Base-by-base conservation (phyloP, 2,888 invertebrate genomes). In the Ectobius pallidus region DNA sequence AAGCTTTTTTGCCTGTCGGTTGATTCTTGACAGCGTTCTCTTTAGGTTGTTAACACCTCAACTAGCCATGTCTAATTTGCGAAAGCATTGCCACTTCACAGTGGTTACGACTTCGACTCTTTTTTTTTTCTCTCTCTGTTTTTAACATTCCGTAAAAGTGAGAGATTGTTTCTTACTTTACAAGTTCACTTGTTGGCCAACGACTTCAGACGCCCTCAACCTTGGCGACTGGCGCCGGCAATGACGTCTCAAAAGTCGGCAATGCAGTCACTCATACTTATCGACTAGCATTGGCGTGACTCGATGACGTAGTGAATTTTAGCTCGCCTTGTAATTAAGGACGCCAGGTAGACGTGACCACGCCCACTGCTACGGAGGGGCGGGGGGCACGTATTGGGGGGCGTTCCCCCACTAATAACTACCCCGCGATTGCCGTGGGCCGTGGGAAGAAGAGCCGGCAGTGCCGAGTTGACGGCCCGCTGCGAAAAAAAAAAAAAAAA, bases 241-340 rank as follows among this genome's bases (percentile, higher is more conserved):
- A 16, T 25, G 20, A 52, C 52, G 52, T 52, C 52, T 58, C 30
- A 27, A 58, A 2, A n/a, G n/a, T 14, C 58, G 58, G 18, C 2
- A 58, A 14, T 30, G n/a, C 58, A 58, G 58, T 27, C n/a, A 4
- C 14, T 18, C 30, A 16, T 3, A 22, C n/a, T 1, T 58, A 58
- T 30, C 58, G 58, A 58, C 58, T 2, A 11, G 16, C 11, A n/a
- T 62, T 70, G 70, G 61, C 70, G 70, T 70, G 70, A 70, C 70
- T 62, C 32, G 58, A 62, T 70, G 61, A 61, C 70, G 71, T 52
- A 61, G 71, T 27, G 39, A 49, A 55, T 42, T 67, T 39, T 58
- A 62, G 58, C 68, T 71, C 73, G 71, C 71, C 68, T 71, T 61
- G 52, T 71, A 68, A 74, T 74, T 74, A 74, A 49, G 71, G 73